phyloP scores from a whole-genome alignment of 2,888 invertebrate genomes.

The Pimpla rufipes region DNA sequence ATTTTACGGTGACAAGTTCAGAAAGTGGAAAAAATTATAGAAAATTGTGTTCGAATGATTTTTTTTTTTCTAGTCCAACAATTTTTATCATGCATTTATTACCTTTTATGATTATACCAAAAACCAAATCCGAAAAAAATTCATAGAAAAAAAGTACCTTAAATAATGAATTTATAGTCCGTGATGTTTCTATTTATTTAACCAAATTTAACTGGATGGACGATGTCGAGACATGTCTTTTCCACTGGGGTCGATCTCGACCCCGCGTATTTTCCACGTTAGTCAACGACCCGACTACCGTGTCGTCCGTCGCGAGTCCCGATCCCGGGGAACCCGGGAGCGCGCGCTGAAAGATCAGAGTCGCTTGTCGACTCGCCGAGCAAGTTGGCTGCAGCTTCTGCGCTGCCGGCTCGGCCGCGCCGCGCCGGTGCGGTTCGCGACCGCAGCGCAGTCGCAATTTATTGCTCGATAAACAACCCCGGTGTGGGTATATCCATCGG shows the following conservation, averaged over 20 bases:
- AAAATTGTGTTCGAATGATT: too few relatives aligned
- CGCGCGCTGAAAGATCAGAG: conserved; percentile 58
- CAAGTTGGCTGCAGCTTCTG: conserved; percentile 40
- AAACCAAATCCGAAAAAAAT: too few relatives aligned
- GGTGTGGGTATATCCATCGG: conserved; percentile 64
- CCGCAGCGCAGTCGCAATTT: conserved; percentile 73
- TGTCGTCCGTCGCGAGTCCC: conserved; percentile 6
- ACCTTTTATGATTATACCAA: too few relatives aligned
- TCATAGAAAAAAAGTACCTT: too few relatives aligned
- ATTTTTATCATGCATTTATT: too few relatives aligned
- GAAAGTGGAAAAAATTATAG: too few relatives aligned
- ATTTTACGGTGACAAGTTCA: too few relatives aligned
- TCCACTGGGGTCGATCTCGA: background rate
- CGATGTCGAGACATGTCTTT: background rate
- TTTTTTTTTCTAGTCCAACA: too few relatives aligned
- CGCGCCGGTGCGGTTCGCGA: conserved; percentile 39
- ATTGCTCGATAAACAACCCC: conserved; percentile 78
- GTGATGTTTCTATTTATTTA: too few relatives aligned
- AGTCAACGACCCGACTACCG: conserved; percentile 18
- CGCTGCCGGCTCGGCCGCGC: conserved; percentile 2
- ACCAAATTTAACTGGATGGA: too few relatives aligned
- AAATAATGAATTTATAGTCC: too few relatives aligned
- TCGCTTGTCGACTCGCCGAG: conserved; percentile 46
- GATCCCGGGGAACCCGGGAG: conserved; percentile 18
- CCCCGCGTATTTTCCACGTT: background rate